phyloP scores from a whole-genome alignment of 2,797 vertebrate genomes.

The Echeneis naucrates region DNA sequence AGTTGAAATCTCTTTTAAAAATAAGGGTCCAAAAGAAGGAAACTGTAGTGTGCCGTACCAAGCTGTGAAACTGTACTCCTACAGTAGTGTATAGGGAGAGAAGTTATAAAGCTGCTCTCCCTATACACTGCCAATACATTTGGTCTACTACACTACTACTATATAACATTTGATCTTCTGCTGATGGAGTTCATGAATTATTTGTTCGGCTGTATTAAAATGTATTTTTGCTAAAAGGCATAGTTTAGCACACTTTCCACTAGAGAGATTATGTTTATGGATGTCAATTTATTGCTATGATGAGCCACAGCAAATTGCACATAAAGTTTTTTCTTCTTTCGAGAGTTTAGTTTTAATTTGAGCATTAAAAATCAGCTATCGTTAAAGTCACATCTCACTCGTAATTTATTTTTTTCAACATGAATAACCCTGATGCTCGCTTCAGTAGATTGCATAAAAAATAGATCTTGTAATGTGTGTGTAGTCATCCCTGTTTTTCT shows the following conservation, averaged over 20 bases:
- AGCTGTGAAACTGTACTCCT: neutral
- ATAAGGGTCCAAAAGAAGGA: slow-evolving; percentile 26
- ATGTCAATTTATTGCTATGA: slow-evolving; percentile 5
- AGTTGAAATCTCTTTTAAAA: slow-evolving; percentile 23
- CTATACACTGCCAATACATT: slow-evolving; percentile 22
- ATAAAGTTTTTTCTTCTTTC: neutral
- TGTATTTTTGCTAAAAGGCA: slow-evolving; percentile 33
- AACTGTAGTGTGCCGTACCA: no score
- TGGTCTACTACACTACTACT: no score
- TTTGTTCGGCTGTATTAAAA: slow-evolving; percentile 49
- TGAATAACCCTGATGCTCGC: neutral
- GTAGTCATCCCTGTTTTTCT: neutral
- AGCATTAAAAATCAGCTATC: neutral
- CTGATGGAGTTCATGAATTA: slow-evolving; percentile 37
- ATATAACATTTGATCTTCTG: slow-evolving; percentile 23
- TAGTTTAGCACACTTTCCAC: slow-evolving; percentile 33
- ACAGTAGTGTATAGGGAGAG: slow-evolving; percentile 11
- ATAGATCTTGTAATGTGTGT: neutral
- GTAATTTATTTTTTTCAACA: neutral
- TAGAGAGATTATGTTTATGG: neutral
- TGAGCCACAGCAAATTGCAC: neutral
- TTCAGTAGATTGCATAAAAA: neutral
- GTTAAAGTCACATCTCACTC: neutral
- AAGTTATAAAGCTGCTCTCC: neutral
- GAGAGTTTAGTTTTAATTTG: neutral